phyloP scores from a whole-genome alignment of 2,797 vertebrate species.

The Ptychadena robeensis region DNA sequence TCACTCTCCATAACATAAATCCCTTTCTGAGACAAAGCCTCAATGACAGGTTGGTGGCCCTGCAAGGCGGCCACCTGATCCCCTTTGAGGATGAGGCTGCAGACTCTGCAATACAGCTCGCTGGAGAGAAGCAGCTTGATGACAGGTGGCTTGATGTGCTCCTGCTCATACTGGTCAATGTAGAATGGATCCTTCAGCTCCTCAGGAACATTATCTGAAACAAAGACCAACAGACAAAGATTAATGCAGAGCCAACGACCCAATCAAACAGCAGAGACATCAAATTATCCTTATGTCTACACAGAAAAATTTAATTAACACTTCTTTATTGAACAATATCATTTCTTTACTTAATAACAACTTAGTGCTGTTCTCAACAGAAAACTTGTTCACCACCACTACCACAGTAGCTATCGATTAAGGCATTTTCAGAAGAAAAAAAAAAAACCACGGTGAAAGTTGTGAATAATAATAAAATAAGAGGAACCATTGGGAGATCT shows the following conservation, averaged over 20 bases:
- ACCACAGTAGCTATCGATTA: no score
- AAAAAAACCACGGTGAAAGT: no score
- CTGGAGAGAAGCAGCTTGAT: constrained; percentile 90
- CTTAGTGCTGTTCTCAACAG: neutral
- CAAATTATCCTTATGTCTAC: neutral
- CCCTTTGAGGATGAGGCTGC: constrained; percentile 92
- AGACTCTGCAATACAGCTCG: constrained; percentile 96
- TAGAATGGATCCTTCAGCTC: constrained; percentile 96
- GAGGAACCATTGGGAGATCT: no score
- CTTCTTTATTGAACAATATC: neutral
- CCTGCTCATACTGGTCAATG: constrained; percentile 96
- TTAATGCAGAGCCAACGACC: constrained; percentile 19
- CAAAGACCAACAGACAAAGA: neutral
- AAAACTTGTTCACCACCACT: no score
- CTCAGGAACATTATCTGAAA: constrained; percentile 92
- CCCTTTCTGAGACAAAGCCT: constrained; percentile 92
- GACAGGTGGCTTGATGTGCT: constrained; percentile 96
- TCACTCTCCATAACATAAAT: constrained; percentile 97
- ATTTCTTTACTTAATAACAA: neutral
- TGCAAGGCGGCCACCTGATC: constrained; percentile 91
- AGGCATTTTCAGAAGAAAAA: no score
- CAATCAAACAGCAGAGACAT: neutral
- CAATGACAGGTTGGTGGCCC: constrained; percentile 93
- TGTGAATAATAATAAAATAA: no score
- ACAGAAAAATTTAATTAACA: neutral